Percentiles rank a stretch among this genome's conserved stretches.
phyloP scores from a whole-genome alignment of 2,113 vertebrate species.

The Cyanistes caeruleus region DNA sequence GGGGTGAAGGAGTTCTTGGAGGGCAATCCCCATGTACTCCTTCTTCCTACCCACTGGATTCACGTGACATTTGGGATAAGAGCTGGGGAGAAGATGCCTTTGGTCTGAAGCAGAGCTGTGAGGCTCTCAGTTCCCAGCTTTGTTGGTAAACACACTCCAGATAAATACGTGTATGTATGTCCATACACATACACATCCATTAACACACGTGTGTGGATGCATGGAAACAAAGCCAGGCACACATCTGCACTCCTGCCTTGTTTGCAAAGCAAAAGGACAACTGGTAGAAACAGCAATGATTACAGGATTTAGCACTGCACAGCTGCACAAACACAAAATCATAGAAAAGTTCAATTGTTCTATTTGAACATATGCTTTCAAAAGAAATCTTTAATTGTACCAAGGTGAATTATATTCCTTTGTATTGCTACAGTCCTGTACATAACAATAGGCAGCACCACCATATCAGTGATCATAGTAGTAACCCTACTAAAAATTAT shows the following conservation, averaged over 20 bases:
- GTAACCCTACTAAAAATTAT: background rate
- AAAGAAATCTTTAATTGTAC: background rate
- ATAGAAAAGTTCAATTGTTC: background rate
- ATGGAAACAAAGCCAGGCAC: background rate
- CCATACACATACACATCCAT: accelerated
- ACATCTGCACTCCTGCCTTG: background rate
- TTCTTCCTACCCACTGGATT: background rate
- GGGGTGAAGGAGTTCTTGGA: background rate
- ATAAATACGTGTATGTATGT: accelerated
- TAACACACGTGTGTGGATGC: accelerated
- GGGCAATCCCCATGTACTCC: background rate
- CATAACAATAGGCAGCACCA: background rate
- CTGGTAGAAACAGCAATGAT: background rate
- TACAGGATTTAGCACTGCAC: background rate
- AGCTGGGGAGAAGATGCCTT: background rate
- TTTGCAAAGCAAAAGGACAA: background rate
- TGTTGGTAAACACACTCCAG: background rate
- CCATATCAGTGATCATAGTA: background rate
- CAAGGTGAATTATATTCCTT: background rate
- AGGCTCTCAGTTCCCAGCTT: background rate
- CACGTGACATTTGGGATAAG: background rate
- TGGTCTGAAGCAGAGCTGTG: background rate
- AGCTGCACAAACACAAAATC: background rate
- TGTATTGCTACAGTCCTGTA: background rate
- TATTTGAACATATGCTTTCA: background rate